Conservation (phyloP, 2,888 invertebrate species). For the Achlya flavicornis region DNA sequence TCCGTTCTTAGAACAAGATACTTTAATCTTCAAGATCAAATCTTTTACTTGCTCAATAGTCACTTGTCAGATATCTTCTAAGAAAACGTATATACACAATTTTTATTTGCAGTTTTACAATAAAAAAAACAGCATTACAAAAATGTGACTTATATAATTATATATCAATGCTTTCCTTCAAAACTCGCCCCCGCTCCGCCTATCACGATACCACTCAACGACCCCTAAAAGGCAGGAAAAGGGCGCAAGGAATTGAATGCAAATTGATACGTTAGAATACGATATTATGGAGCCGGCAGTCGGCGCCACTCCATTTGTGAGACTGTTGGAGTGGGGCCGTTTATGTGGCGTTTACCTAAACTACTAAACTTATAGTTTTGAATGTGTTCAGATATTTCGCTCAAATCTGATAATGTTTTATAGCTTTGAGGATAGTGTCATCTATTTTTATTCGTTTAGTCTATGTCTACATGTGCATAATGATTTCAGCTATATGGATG, state of each 20-base stretch:
- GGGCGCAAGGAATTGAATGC: constrained; percentile 26
- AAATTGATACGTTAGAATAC: constrained; percentile 20
- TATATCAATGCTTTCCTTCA: no score
- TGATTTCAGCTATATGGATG: no score
- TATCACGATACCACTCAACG: not conserved
- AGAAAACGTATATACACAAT: no score
- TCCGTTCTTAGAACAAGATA: no score
- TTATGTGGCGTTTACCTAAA: constrained; percentile 5
- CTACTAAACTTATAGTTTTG: not conserved
- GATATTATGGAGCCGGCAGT: constrained; percentile 7
- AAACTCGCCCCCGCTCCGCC: not conserved
- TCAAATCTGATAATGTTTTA: not conserved
- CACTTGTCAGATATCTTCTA: no score
- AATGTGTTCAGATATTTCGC: not conserved
- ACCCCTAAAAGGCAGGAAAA: constrained; percentile 14
- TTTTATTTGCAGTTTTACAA: no score
- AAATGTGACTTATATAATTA: no score
- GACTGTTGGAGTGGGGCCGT: not conserved
- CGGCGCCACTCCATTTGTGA: constrained; percentile 11
- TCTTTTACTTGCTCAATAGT: no score
- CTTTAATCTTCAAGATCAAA: no score
- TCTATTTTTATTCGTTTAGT: no score
- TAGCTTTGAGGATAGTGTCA: not conserved
- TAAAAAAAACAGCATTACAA: no score
- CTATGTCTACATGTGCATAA: no score